Conservation (phyloP, 2,888 invertebrate species). For the Eupithecia abbreviata region DNA sequence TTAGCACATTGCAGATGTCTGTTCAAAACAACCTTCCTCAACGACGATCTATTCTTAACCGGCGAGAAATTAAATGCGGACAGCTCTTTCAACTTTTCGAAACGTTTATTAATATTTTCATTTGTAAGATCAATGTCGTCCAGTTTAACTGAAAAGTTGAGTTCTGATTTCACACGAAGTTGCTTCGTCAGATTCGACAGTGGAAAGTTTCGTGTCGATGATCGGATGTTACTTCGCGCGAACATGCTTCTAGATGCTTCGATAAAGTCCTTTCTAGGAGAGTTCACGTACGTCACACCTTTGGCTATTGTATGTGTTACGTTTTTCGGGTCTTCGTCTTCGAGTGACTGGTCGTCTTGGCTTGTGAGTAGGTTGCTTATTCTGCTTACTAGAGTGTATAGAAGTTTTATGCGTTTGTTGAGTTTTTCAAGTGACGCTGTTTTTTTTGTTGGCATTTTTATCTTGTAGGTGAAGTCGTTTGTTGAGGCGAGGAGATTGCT, state of each 20-base stretch:
- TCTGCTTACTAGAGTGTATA: conserved; percentile 69
- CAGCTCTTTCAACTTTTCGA: conserved; percentile 52
- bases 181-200: conserved; percentile 65
- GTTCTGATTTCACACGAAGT: conserved; percentile 60
- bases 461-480: conserved; percentile 57
- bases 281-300: conserved; percentile 60
- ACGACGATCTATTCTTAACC: conserved; percentile 62
- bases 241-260: conserved; percentile 64
- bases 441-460: conserved; percentile 54
- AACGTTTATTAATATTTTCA: conserved; percentile 47
- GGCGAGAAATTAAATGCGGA: conserved; percentile 69
- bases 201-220: conserved; percentile 63
- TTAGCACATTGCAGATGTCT: conserved; percentile 52
- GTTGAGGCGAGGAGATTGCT: conserved; percentile 62
- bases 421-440: conserved; percentile 62
- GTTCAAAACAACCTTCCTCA: conserved; percentile 68
- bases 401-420: conserved; percentile 68
- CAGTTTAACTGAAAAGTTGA: conserved; percentile 72
- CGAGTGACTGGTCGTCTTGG: conserved; percentile 66
- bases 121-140: conserved; percentile 63
- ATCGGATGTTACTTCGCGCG: conserved; percentile 64
- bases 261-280: conserved; percentile 51
- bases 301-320: conserved; percentile 62
- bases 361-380: conserved; percentile 65
- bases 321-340: conserved; percentile 57